A percentile compares a stretch with the other conserved stretches of the same genome.
Evolutionary conservation across 2,797 vertebrate species (phyloP).

Genomic region (Cheirogaleus major): DNA sequence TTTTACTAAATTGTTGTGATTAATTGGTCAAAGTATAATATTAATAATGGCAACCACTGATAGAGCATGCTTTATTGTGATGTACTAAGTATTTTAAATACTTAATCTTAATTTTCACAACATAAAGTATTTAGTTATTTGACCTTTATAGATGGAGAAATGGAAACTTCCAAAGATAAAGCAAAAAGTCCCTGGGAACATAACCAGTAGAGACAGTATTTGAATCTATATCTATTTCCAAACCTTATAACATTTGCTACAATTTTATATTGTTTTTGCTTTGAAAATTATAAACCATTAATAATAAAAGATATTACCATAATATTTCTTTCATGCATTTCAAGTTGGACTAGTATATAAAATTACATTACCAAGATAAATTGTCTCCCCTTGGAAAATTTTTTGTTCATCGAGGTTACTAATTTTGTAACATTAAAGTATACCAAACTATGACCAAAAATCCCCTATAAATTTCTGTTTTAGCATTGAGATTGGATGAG

Average conservation of each 20-base stretch:
- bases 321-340: neutral
- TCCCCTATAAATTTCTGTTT: neutral
- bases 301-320: neutral
- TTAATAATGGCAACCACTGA: neutral
- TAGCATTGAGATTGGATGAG: neutral
- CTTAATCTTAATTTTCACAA: neutral
- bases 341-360: neutral
- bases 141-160: neutral
- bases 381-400: neutral
- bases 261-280: neutral
- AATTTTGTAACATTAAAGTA: constrained; percentile 16
- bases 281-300: neutral
- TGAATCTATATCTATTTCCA: neutral
- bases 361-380: neutral
- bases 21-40: neutral
- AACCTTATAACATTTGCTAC: neutral
- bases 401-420: neutral
- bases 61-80: neutral
- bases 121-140: neutral
- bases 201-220: neutral
- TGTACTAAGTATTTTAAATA: neutral
- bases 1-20: neutral
- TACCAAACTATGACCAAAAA: neutral
- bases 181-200: neutral
- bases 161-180: neutral